Evolutionary conservation across 2,797 vertebrate species (phyloP).

Genomic region (Pangasius krempfi): DNA sequence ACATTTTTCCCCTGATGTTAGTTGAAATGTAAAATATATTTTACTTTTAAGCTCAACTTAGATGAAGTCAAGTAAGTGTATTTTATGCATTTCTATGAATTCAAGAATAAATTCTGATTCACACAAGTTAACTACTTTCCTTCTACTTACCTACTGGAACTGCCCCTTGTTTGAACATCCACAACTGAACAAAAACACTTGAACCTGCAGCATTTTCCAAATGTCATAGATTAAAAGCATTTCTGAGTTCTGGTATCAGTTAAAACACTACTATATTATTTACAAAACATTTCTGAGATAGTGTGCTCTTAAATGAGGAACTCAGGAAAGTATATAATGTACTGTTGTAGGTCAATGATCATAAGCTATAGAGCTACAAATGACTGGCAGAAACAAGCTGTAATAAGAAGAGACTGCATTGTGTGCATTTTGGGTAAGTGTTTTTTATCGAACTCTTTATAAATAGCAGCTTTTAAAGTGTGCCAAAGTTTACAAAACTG

Average conservation of each 20-base stretch:
- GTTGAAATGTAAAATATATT: neutral
- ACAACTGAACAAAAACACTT: neutral
- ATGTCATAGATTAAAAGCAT: neutral
- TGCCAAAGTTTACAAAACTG: slow-evolving; percentile 11
- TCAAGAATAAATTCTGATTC: neutral
- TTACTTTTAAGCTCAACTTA: neutral
- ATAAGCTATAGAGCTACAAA: neutral
- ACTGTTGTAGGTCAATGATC: slow-evolving; percentile 7
- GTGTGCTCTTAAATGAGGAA: neutral
- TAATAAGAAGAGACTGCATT: neutral
- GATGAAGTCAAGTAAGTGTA: neutral
- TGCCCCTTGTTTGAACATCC: neutral
- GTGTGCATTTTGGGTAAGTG: neutral
- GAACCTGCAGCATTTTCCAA: neutral
- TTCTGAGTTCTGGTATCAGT: neutral
- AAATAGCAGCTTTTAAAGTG: slow-evolving; percentile 7
- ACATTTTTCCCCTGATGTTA: neutral
- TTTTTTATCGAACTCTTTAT: neutral
- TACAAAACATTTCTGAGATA: neutral
- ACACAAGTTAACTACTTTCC: neutral
- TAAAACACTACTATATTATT: neutral
- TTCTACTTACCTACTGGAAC: neutral
- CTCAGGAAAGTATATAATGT: neutral
- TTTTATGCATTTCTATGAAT: neutral
- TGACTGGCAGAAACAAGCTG: neutral